Base-by-base conservation (phyloP, 2,797 vertebrate species). In the Rhinichthys osculus region DNA sequence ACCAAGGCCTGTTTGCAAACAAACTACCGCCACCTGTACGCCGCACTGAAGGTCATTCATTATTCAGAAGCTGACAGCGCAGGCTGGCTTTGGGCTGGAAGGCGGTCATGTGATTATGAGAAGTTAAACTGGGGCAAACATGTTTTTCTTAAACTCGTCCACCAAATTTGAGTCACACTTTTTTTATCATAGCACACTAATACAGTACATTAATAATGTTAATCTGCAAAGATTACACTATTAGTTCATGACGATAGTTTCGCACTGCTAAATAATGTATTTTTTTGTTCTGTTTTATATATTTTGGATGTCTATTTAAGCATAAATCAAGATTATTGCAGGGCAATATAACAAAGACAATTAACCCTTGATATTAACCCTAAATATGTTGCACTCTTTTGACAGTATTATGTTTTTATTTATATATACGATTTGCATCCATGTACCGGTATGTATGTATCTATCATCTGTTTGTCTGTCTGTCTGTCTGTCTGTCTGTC, bases 61-160 rank as follows among this genome's bases (percentile, higher is more conserved):
- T 86, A 70, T 27, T 64, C 62, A 76, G 81, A 21, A n/a, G 17
- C 76, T n/a, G 40, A 79, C 80, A 47, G 67, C 80, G 27, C 67
- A 27, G 52, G 21, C 73, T 80, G n/a, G 30, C 9, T 57, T 35
- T 69, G 77, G 9, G 64, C 47, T 10, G 72, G 42, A 27, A 30
- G 38, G 50, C 14, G 76, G 70, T 66, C 79, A 74, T 81, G 50
- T 86, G 81, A 81, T 27, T 17, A 42, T 66, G 57, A 40, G 3
- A 78, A 82, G 27, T 82, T 44, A 81, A 88, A 81, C 81, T 77
- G 76, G 82, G 74, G 35, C 85, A 72, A 84, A 47, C 44, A 6
- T 80, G 30, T 81, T 64, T 44, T 35, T 52, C 42, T 35, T 7
- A 72, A 85, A 38, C 50, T 3, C 2, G 0, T 57, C 70, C 27